These are phyloP conservation scores for Damaliscus lunatus DNA, from an alignment of 2,113 vertebrate genomes.

Conservation along the genomic window DNA sequence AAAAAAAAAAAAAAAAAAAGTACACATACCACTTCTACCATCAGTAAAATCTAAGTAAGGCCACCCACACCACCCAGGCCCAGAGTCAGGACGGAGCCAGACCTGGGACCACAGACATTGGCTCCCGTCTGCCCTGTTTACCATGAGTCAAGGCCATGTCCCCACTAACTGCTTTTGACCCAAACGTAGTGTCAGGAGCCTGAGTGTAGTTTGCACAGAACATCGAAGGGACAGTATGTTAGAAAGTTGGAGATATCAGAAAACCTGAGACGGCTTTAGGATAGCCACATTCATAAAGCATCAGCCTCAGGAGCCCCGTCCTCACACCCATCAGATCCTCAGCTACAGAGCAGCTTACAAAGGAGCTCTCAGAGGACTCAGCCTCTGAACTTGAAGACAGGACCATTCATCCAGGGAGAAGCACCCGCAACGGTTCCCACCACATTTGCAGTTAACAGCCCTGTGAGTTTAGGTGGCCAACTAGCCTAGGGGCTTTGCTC, in stretches of 20 bases:
- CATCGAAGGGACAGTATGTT: neutral
- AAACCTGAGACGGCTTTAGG: neutral
- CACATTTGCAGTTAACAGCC: neutral
- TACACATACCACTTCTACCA: neutral
- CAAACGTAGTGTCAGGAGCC: accelerated
- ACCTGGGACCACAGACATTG: neutral
- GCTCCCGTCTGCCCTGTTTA: neutral
- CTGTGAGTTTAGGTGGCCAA: neutral
- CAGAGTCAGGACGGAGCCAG: neutral
- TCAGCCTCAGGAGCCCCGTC: neutral
- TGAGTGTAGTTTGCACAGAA: neutral
- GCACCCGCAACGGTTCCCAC: too few species aligned
- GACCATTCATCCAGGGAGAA: neutral
- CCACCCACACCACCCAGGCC: neutral
- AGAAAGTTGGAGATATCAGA: neutral
- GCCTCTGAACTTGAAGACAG: neutral
- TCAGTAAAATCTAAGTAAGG: neutral
- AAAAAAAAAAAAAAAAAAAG: neutral
- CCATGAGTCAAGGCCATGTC: neutral
- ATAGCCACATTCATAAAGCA: neutral
- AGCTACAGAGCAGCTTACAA: neutral
- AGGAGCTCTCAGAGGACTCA: neutral
- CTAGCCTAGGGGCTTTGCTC: neutral
- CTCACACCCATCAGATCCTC: too few species aligned
- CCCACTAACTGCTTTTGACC: neutral